A percentile compares a stretch with the other conserved stretches of the same genome.
Conservation (phyloP, 2,113 vertebrate genomes). For the Mobula hypostoma region DNA sequence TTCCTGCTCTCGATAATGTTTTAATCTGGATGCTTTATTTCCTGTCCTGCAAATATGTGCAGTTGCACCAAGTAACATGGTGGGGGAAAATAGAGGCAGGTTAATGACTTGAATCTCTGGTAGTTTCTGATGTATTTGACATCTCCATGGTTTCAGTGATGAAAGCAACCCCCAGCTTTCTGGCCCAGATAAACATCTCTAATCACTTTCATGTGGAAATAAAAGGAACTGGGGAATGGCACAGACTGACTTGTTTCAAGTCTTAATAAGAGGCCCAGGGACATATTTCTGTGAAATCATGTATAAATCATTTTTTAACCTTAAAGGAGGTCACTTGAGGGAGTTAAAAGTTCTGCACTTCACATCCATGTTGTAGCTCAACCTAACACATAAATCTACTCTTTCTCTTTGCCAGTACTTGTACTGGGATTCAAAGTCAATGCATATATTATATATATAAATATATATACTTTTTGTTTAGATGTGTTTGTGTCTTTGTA, state of each 20-base stretch:
- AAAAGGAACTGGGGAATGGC: slow-evolving; percentile 55
- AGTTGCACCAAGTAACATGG: not conserved
- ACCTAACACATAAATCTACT: slow-evolving; percentile 34
- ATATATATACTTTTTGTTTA: not conserved
- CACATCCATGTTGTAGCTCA: slow-evolving; percentile 33
- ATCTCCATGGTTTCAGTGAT: slow-evolving; percentile 50
- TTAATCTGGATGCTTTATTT: slow-evolving; percentile 35
- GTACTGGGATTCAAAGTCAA: not conserved
- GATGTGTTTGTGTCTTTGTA: not conserved
- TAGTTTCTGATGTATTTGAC: slow-evolving; percentile 47
- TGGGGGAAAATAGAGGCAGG: not conserved
- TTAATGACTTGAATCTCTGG: slow-evolving; percentile 28
- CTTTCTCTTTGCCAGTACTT: slow-evolving; percentile 30
- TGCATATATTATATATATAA: not conserved
- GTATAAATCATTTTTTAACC: slow-evolving; percentile 50
- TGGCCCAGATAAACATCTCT: slow-evolving; percentile 59
- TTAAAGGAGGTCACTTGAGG: slow-evolving; percentile 47
- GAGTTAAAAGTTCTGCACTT: slow-evolving; percentile 38
- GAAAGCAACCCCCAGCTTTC: slow-evolving; percentile 52
- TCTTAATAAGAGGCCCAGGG: slow-evolving; percentile 52
- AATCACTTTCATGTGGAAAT: slow-evolving; percentile 63
- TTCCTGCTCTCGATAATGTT: slow-evolving; percentile 32
- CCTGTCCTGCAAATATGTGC: slow-evolving; percentile 11
- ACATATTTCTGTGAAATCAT: slow-evolving; percentile 47
- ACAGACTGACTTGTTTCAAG: slow-evolving; percentile 53